phyloP scores from a whole-genome alignment of 2,797 vertebrate genomes.

The Mus spretus region DNA sequence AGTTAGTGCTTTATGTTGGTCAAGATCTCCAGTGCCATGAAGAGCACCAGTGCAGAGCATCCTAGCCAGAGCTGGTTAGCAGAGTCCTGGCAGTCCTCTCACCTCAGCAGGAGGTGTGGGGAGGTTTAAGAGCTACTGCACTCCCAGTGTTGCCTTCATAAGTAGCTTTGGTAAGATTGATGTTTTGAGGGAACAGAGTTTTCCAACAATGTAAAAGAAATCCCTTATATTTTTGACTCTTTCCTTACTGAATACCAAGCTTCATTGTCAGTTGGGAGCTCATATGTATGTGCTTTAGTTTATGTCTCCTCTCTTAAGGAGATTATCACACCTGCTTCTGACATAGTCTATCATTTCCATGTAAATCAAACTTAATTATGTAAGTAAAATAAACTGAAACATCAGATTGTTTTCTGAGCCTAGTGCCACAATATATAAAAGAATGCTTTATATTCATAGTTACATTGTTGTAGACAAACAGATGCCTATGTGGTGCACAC shows the following conservation, averaged over 20 bases:
- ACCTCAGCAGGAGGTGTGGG: neutral
- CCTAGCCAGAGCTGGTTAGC: neutral
- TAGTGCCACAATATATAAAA: constrained; percentile 58
- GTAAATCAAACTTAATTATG: constrained; percentile 80
- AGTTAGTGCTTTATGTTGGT: neutral
- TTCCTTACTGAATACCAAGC: constrained; percentile 54
- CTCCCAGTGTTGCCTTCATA: constrained; percentile 4
- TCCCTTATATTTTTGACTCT: neutral
- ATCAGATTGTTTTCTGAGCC: constrained; percentile 76
- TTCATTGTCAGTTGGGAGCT: constrained; percentile 62
- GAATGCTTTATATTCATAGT: constrained; percentile 48
- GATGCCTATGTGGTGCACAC: constrained; percentile 50
- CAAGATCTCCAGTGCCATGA: neutral
- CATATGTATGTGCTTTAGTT: constrained; percentile 72
- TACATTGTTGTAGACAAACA: constrained; percentile 73
- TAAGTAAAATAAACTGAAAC: constrained; percentile 80
- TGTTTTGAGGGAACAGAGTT: constrained; percentile 54
- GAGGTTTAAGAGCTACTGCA: neutral
- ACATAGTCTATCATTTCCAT: constrained; percentile 78
- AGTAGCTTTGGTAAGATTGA: neutral
- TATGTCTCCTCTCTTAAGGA: constrained; percentile 77
- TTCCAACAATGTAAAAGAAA: constrained; percentile 52
- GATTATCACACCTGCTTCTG: constrained; percentile 74
- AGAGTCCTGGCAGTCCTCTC: neutral
- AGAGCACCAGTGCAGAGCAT: neutral